Evolutionary conservation across 2,113 vertebrate species (phyloP).

Genomic region (Scophthalmus maximus): DNA sequence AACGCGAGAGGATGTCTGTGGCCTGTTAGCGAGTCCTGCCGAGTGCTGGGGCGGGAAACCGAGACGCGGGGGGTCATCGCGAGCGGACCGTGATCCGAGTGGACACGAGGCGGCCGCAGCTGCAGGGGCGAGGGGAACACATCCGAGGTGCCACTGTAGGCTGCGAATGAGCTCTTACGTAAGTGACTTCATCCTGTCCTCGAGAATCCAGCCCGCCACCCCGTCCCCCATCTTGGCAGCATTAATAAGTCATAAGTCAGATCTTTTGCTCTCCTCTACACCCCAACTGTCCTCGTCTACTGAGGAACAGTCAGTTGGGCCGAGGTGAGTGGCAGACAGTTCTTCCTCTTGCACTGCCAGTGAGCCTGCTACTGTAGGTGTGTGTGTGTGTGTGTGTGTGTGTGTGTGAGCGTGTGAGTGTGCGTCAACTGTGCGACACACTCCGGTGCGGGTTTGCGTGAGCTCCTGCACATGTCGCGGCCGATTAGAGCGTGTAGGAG

Average conservation of each 20-base stretch:
- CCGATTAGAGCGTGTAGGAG: slow-evolving; percentile 21
- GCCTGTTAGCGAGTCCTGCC: slow-evolving; percentile 44
- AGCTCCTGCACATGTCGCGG: slow-evolving; percentile 16
- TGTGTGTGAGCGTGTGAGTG: slow-evolving; percentile 13
- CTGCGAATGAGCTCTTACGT: slow-evolving; percentile 59
- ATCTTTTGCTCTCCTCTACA: slow-evolving; percentile 38
- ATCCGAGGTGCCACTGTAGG: slow-evolving; percentile 45
- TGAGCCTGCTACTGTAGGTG: slow-evolving; percentile 6
- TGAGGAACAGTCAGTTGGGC: slow-evolving; percentile 23
- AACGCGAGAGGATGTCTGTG: slow-evolving; percentile 54
- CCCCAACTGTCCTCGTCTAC: slow-evolving; percentile 35
- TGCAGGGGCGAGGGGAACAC: slow-evolving; percentile 9
- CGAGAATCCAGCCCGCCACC: slow-evolving; percentile 12
- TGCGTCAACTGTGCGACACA: slow-evolving; percentile 1
- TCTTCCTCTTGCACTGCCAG: slow-evolving; percentile 37
- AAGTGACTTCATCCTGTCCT: slow-evolving; percentile 52
- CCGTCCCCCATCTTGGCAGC: slow-evolving; percentile 11
- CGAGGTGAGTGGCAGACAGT: slow-evolving; percentile 31
- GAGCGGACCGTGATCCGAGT: slow-evolving; percentile 45
- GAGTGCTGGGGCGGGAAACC: slow-evolving; percentile 12
- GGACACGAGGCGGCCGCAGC: slow-evolving; percentile 34
- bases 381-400: not conserved
- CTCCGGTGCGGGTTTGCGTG: slow-evolving; percentile 16
- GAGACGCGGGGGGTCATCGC: not conserved
- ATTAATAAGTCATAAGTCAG: slow-evolving; percentile 73